phyloP scores from a whole-genome alignment of 2,888 invertebrate genomes.

The Branchinecta sandiegonensis region DNA sequence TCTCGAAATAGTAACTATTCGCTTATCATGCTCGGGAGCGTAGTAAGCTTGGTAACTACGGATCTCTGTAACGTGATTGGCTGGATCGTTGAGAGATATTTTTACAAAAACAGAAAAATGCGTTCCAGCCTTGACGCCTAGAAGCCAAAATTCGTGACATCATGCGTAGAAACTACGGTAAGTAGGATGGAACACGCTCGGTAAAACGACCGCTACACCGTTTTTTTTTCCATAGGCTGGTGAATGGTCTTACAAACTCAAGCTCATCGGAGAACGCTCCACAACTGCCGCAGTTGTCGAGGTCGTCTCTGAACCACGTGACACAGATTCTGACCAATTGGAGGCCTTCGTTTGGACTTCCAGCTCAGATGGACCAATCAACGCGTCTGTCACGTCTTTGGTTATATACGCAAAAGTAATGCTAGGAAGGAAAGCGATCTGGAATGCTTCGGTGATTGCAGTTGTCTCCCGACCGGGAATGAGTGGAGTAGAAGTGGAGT shows the following conservation, averaged over 20 bases:
- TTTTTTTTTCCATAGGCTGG: not conserved
- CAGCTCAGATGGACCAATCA: conserved; percentile 3
- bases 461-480: not conserved
- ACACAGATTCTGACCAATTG: not conserved
- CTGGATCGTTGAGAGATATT: too few relatives aligned
- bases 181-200: too few relatives aligned
- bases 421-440: not conserved
- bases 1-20: too few relatives aligned
- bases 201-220: too few relatives aligned
- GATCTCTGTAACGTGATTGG: too few relatives aligned
- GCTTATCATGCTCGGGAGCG: too few relatives aligned
- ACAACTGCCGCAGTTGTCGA: not conserved
- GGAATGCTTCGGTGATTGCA: conserved; percentile 12
- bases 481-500: not conserved
- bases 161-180: too few relatives aligned
- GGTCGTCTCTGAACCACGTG: not conserved
- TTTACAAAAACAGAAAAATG: too few relatives aligned
- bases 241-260: conserved; percentile 21
- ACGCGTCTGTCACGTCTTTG: conserved; percentile 22
- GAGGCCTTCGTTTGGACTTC: not conserved
- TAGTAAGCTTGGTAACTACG: too few relatives aligned
- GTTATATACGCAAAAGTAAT: conserved; percentile 30
- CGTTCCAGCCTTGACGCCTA: too few relatives aligned
- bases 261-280: conserved; percentile 1
- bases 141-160: too few relatives aligned